phyloP scores from a whole-genome alignment of 2,797 vertebrate genomes.

The Poeciliopsis gracilis region DNA sequence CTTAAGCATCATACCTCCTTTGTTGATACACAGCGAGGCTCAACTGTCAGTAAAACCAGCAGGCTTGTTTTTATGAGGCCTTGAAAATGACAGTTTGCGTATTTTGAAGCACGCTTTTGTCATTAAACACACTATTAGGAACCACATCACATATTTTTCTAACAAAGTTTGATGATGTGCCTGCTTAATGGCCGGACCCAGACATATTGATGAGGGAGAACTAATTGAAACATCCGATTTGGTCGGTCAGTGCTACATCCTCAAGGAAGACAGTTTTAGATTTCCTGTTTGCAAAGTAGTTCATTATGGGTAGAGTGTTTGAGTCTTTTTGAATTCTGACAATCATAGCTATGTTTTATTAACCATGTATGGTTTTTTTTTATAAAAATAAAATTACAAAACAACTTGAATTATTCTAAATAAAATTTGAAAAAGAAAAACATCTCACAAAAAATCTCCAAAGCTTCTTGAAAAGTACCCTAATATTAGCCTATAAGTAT shows the following conservation, averaged over 20 bases:
- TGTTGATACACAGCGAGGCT: background rate
- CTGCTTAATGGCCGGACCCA: conserved; percentile 28
- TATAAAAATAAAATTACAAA: background rate
- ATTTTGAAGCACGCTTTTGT: conserved; percentile 20
- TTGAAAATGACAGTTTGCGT: conserved; percentile 8
- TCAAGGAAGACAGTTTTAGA: conserved; percentile 14
- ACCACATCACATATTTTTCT: conserved; percentile 30
- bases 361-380: background rate
- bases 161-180: conserved; percentile 27
- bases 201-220: conserved; percentile 31
- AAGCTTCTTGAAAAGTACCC: background rate
- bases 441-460: too few relatives aligned
- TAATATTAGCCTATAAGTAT: background rate
- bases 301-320: background rate
- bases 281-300: conserved; percentile 13
- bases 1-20: background rate
- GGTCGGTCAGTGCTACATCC: conserved; percentile 5
- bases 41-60: conserved; percentile 17
- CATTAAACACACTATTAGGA: conserved; percentile 45
- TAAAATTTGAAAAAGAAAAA: background rate
- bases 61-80: conserved; percentile 17
- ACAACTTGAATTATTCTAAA: background rate
- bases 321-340: conserved; percentile 8
- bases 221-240: conserved; percentile 41
- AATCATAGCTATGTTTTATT: background rate